Evolutionary conservation across 2,797 vertebrate genomes (phyloP).

Genomic region (Acrossocheilus fasciatus): DNA sequence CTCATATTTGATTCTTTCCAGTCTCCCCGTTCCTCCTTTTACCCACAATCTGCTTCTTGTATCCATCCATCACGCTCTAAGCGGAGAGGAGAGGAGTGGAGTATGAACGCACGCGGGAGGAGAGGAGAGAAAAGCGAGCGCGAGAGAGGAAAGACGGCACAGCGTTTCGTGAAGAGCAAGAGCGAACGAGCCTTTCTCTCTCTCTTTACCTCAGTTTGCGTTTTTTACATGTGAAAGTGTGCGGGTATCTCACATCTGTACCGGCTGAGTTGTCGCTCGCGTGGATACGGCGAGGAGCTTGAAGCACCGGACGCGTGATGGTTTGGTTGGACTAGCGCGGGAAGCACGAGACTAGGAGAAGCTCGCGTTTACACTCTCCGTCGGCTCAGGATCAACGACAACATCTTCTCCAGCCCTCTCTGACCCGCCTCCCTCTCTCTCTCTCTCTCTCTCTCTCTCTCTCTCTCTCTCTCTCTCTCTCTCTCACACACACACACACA

Average conservation of each 20-base stretch:
- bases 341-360: constrained; percentile 72
- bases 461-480: constrained; percentile 42
- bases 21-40: constrained; percentile 56
- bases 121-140: constrained; percentile 64
- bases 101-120: constrained; percentile 63
- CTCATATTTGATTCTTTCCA: constrained; percentile 33
- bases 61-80: constrained; percentile 66
- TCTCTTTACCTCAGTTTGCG: constrained; percentile 59
- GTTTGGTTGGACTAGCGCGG: constrained; percentile 72
- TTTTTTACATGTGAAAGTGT: constrained; percentile 64
- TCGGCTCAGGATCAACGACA: constrained; percentile 39
- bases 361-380: constrained; percentile 11
- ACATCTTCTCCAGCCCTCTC: constrained; percentile 40
- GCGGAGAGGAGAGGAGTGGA: constrained; percentile 61
- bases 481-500: constrained; percentile 38
- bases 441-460: constrained; percentile 43
- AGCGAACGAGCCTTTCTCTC: constrained; percentile 10
- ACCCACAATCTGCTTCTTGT: constrained; percentile 39
- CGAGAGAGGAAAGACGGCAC: constrained; percentile 66
- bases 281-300: constrained; percentile 80
- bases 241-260: constrained; percentile 63
- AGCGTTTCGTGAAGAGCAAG: constrained; percentile 26
- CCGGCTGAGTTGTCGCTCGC: constrained; percentile 80
- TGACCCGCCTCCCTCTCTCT: constrained; percentile 45
- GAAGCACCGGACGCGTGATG: constrained; percentile 65